Evolutionary conservation across 2,888 invertebrate genomes (phyloP), one percentile per base, ranked within the genome.

Genomic region (Coenonympha arcania): DNA sequence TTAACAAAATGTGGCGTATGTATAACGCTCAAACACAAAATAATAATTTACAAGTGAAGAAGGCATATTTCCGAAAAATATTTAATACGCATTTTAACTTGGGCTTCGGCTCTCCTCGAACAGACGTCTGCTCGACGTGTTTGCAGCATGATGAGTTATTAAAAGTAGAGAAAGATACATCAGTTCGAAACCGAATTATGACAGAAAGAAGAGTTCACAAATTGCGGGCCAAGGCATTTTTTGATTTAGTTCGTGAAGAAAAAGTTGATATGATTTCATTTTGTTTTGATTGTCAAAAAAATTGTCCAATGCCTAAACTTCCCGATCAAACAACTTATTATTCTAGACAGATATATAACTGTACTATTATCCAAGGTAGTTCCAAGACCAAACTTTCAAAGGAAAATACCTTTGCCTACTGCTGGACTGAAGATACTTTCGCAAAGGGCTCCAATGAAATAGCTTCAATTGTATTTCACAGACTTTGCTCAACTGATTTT

Each of bases 251-350:
- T 28, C 28, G 28, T 11, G 28, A 28, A 28, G 28, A 28, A n/a
- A 39, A 39, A 39, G 22, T 20, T 24, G 39, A 39, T 11, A 39
- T 39, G 39, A 39, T n/a, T n/a, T n/a, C n/a, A n/a, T n/a, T n/a
- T n/a, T n/a, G n/a, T 28, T 54, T 54, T 43, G 50, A 48, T 40
- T 54, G 34, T 15, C 42, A 54, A 50, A 54, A 53, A 48, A 54
- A 50, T 31, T 22, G 48, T 15, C 44, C 41, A 4, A 22, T 54
- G 11, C 54, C 50, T 16, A 54, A 54, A 37, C 13, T 54, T 13
- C 50, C 44, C 22, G 48, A 50, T 34, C 54, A 60, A 15, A 30
- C 33, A 15, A 16, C 13, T 13, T 48, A 42, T 16, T 40, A 50
- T 22, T 34, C 34, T 15, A 9, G 48, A 24, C 28, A 49, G 36